These are phyloP conservation scores for Podarcis muralis DNA, from an alignment of 2,113 vertebrate genomes.

Conservation along the genomic window DNA sequence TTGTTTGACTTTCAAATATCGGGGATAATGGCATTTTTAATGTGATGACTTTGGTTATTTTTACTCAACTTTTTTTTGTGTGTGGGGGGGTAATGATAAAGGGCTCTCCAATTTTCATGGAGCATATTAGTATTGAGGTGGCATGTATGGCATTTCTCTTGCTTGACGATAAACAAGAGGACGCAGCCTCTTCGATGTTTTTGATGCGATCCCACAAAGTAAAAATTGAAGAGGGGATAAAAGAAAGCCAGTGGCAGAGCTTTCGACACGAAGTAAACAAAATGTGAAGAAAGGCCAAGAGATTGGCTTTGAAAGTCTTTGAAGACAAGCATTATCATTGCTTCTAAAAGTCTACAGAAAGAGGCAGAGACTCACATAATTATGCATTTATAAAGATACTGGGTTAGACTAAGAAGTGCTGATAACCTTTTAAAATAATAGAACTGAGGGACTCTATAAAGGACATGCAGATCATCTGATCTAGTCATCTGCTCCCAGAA, in stretches of 20 bases:
- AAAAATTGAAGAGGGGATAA: conserved; percentile 51
- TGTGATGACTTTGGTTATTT: conserved; percentile 36
- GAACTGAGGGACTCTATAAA: neutral
- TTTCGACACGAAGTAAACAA: conserved; percentile 59
- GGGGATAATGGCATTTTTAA: conserved; percentile 47
- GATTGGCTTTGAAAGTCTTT: conserved; percentile 51
- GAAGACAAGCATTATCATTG: conserved; percentile 32
- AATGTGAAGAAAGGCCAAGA: conserved; percentile 45
- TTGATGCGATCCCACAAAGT: conserved; percentile 43
- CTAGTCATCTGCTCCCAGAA: neutral
- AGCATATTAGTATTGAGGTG: conserved; percentile 42
- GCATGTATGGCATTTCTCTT: conserved; percentile 47
- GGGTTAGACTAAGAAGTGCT: neutral
- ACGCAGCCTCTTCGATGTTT: conserved; percentile 14
- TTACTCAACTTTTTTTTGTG: neutral
- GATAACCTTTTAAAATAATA: conserved; percentile 36
- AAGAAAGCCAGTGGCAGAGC: conserved; percentile 23
- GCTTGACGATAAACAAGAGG: conserved; percentile 38
- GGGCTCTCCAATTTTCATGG: conserved; percentile 25
- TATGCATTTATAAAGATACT: conserved; percentile 35
- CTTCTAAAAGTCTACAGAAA: conserved; percentile 28
- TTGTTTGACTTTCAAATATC: conserved; percentile 45
- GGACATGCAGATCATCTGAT: neutral
- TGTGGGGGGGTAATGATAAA: neutral
- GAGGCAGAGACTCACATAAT: conserved; percentile 29